Percentiles rank a stretch among this genome's conserved stretches.
phyloP scores from a whole-genome alignment of 2,888 invertebrate species.

The Eremobia ochroleuca region DNA sequence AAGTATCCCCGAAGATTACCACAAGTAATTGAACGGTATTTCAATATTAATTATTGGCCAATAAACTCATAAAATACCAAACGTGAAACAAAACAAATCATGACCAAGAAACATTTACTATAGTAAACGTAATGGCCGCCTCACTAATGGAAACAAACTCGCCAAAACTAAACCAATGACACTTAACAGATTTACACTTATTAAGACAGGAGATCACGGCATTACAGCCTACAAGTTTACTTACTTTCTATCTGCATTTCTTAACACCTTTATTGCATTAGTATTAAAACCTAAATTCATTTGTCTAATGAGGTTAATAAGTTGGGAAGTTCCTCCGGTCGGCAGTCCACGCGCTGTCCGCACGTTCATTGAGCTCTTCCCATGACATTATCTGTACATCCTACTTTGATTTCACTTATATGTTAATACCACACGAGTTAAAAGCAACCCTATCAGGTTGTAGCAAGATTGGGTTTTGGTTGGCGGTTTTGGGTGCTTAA shows the following conservation, averaged over 20 bases:
- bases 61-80: constrained; percentile 32
- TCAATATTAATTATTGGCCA: constrained; percentile 50
- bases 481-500: constrained; percentile 51
- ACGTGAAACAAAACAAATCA: constrained; percentile 59
- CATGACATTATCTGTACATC: constrained; percentile 88
- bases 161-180: constrained; percentile 74
- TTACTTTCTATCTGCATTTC: constrained; percentile 62
- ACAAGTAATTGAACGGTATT: constrained; percentile 42
- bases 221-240: constrained; percentile 71
- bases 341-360: constrained; percentile 90
- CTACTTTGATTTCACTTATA: constrained; percentile 72
- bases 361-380: constrained; percentile 90
- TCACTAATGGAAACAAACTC: constrained; percentile 71
- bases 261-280: constrained; percentile 67
- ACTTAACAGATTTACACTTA: constrained; percentile 82
- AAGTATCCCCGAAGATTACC: constrained; percentile 6
- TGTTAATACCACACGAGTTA: constrained; percentile 39
- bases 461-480: constrained; percentile 45
- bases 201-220: constrained; percentile 77
- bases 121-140: constrained; percentile 65
- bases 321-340: constrained; percentile 83
- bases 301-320: constrained; percentile 74
- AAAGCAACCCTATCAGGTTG: constrained; percentile 34
- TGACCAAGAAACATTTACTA: constrained; percentile 56
- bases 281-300: constrained; percentile 75